phyloP scores from a whole-genome alignment of 2,888 invertebrate genomes.

The Limulus polyphemus region DNA sequence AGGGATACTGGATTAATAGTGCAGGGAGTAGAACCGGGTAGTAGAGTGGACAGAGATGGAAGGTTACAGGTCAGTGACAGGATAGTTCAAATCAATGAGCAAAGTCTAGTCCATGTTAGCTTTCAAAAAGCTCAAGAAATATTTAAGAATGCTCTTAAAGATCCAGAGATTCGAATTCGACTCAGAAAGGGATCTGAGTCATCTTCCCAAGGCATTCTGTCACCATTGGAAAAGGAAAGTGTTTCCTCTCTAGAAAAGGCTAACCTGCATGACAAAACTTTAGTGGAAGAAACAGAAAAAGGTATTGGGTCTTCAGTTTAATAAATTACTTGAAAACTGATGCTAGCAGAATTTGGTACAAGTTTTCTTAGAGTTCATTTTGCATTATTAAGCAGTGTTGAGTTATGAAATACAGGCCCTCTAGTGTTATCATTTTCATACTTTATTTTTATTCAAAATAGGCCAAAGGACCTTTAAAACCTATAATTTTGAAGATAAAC shows the following conservation, averaged over 20 bases:
- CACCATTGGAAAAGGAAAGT: too few species aligned
- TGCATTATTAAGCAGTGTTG: too few species aligned
- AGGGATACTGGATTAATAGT: slow-evolving; percentile 62
- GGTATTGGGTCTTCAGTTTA: slow-evolving; percentile 31
- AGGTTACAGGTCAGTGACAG: slow-evolving; percentile 57
- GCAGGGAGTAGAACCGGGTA: slow-evolving; percentile 66
- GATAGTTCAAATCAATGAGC: slow-evolving; percentile 73
- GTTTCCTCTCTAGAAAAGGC: too few species aligned
- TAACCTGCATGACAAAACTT: slow-evolving; percentile 28
- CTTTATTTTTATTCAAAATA: too few species aligned
- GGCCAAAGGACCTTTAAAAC: too few species aligned
- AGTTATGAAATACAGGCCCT: too few species aligned
- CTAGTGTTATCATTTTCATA: too few species aligned
- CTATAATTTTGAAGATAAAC: too few species aligned
- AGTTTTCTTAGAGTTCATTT: too few species aligned
- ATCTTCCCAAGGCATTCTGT: too few species aligned
- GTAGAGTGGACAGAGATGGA: slow-evolving; percentile 65
- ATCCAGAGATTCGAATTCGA: slow-evolving; percentile 50
- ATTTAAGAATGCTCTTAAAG: slow-evolving; percentile 55
- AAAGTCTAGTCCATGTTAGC: slow-evolving; percentile 54
- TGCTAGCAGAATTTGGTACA: too few species aligned
- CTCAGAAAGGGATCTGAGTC: slow-evolving; percentile 27
- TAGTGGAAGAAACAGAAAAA: slow-evolving; percentile 49
- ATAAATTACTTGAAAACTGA: too few species aligned
- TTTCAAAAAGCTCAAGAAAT: slow-evolving; percentile 64